Evolutionary conservation across 2,797 vertebrate genomes (phyloP), one percentile per base, ranked within the genome.

Genomic region (Triplophysa yarkandensis): DNA sequence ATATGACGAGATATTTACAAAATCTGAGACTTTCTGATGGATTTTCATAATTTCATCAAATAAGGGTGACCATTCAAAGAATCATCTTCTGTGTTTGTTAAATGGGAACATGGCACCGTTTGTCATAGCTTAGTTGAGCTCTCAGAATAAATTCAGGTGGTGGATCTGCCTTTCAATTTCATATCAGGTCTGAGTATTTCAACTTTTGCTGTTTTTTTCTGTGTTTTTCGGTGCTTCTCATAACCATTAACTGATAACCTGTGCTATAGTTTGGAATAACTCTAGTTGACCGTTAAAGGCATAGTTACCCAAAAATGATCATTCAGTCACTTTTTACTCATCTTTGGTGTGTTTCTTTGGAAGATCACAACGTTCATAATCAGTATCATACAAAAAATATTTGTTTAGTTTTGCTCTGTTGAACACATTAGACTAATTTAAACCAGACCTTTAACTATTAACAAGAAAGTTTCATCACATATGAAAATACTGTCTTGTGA

Each of bases 361-460:
- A n/a, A n/a, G n/a, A n/a, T n/a, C n/a, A n/a, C n/a, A n/a, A n/a
- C n/a, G n/a, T n/a, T n/a, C n/a, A n/a, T n/a, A n/a, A n/a, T n/a
- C n/a, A n/a, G n/a, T n/a, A n/a, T n/a, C n/a, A n/a, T n/a, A n/a
- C n/a, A n/a, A n/a, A n/a, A n/a, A n/a, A n/a, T n/a, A n/a, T n/a
- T n/a, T n/a, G n/a, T n/a, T n/a, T n/a, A n/a, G n/a, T n/a, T n/a
- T n/a, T n/a, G n/a, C n/a, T n/a, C n/a, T n/a, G n/a, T n/a, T n/a
- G n/a, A n/a, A n/a, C n/a, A n/a, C n/a, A n/a, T n/a, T n/a, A n/a
- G n/a, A n/a, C n/a, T n/a, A n/a, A n/a, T n/a, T n/a, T n/a, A n/a
- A n/a, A n/a, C n/a, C 68, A 70, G 41, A 17, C 41, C 25, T 70
- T 17, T 32, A 1, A 70, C 13, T 60, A n/a, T 60, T 54, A 13